Conservation (phyloP, 2,113 vertebrate species). For the Dendrocopos noguchii region DNA sequence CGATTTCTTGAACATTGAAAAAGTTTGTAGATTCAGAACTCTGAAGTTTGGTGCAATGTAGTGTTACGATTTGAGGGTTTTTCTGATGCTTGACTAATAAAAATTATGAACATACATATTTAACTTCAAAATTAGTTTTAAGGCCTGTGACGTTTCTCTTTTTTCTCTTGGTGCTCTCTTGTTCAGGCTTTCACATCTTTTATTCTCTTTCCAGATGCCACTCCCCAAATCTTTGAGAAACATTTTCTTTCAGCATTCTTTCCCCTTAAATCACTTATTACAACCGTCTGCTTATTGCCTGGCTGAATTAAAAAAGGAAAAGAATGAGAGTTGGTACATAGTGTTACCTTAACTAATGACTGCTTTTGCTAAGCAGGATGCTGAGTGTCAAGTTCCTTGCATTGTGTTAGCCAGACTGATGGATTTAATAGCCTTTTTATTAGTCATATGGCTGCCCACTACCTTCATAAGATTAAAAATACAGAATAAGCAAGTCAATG, state of each 20-base stretch:
- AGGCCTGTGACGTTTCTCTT: background rate
- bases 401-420: background rate
- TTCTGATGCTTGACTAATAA: background rate
- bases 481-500: background rate
- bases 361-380: background rate
- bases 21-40: background rate
- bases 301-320: constrained; percentile 19
- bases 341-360: background rate
- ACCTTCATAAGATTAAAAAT: background rate
- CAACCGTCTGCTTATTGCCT: background rate
- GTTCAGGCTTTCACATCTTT: background rate
- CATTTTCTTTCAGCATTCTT: constrained; percentile 56
- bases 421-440: background rate
- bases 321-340: background rate
- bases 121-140: background rate
- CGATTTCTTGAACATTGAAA: background rate
- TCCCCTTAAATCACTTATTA: constrained; percentile 50
- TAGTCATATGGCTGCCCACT: background rate
- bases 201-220: constrained; percentile 23
- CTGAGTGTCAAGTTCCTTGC: background rate
- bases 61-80: background rate
- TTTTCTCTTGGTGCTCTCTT: background rate
- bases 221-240: constrained; percentile 35
- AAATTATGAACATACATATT: background rate
- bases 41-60: background rate